Evolutionary conservation across 2,113 vertebrate species (phyloP).

Genomic region (Gasterosteus nipponicus): DNA sequence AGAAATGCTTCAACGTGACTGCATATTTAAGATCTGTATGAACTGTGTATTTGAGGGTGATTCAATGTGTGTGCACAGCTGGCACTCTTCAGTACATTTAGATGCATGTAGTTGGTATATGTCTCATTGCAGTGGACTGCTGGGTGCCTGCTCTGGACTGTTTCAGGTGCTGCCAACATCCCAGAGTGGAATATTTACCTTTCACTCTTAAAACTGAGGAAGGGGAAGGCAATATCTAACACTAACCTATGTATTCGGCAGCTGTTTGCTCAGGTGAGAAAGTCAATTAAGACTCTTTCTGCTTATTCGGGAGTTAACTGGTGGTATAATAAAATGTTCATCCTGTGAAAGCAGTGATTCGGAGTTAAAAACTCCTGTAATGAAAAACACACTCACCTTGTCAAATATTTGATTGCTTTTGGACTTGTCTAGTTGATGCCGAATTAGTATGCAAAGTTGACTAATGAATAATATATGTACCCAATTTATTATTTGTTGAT

Average conservation of each 20-base stretch:
- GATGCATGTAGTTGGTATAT: constrained; percentile 23
- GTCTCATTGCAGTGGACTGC: constrained; percentile 41
- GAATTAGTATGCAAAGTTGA: constrained; percentile 8
- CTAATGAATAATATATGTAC: constrained; percentile 12
- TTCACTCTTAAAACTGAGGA: constrained; percentile 38
- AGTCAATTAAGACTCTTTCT: constrained; percentile 37
- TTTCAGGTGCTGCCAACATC: constrained; percentile 51
- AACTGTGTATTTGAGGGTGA: constrained; percentile 25
- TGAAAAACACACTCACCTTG: constrained; percentile 11
- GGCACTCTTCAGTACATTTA: constrained; percentile 31
- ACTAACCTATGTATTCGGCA: constrained; percentile 61
- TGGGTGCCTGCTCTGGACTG: constrained; percentile 37
- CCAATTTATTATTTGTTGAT: constrained; percentile 33
- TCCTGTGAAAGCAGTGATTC: constrained; percentile 41
- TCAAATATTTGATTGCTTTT: constrained; percentile 1
- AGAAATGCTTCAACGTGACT: constrained; percentile 30
- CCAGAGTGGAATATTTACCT: constrained; percentile 51
- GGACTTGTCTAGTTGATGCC: neutral
- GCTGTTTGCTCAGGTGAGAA: constrained; percentile 76
- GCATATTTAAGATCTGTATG: constrained; percentile 12
- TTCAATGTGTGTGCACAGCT: constrained; percentile 55
- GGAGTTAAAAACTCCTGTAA: constrained; percentile 23
- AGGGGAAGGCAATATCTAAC: constrained; percentile 38
- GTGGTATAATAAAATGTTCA: constrained; percentile 36
- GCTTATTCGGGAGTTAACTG: constrained; percentile 51